Evolutionary conservation across 2,888 invertebrate genomes (phyloP).

Genomic region (Drosophila neutralis): DNA sequence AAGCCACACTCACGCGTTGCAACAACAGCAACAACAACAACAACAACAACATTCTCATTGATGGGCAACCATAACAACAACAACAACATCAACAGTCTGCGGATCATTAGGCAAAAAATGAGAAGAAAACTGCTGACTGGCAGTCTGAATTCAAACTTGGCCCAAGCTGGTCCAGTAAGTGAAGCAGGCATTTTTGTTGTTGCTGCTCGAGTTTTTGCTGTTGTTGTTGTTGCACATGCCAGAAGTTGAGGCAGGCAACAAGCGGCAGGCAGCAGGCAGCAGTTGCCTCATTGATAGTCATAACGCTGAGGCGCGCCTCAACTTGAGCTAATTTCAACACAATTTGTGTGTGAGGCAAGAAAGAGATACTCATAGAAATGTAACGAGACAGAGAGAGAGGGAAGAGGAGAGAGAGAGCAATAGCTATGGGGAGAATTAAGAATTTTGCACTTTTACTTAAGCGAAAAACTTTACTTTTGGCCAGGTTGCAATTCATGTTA

Average conservation of each 20-base stretch:
- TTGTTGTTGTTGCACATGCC: slow-evolving; percentile 50
- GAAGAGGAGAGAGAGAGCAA: neutral
- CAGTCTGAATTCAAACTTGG: slow-evolving; percentile 40
- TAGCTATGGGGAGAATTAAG: slow-evolving; percentile 39
- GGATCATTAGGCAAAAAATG: slow-evolving; percentile 68
- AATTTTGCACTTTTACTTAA: slow-evolving; percentile 76
- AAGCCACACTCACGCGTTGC: neutral
- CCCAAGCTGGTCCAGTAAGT: slow-evolving; percentile 18
- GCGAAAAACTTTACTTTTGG: slow-evolving; percentile 69
- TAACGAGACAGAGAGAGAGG: neutral
- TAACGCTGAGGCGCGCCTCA: slow-evolving; percentile 74
- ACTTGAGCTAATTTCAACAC: slow-evolving; percentile 74
- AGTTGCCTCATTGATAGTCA: slow-evolving; percentile 76
- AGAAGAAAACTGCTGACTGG: slow-evolving; percentile 70
- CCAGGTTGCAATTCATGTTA: slow-evolving; percentile 73
- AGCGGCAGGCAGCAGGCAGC: slow-evolving; percentile 35
- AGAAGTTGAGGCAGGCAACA: slow-evolving; percentile 61
- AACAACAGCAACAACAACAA: slow-evolving; percentile 1
- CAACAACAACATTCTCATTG: slow-evolving; percentile 36
- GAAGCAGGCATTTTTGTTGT: neutral
- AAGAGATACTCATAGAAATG: slow-evolving; percentile 11
- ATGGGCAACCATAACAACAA: slow-evolving; percentile 20
- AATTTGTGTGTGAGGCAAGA: slow-evolving; percentile 61
- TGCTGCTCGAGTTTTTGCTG: neutral
- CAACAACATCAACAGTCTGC: slow-evolving; percentile 37